Conservation (phyloP, 2,797 vertebrate species). For the Moxostoma hubbsi region DNA sequence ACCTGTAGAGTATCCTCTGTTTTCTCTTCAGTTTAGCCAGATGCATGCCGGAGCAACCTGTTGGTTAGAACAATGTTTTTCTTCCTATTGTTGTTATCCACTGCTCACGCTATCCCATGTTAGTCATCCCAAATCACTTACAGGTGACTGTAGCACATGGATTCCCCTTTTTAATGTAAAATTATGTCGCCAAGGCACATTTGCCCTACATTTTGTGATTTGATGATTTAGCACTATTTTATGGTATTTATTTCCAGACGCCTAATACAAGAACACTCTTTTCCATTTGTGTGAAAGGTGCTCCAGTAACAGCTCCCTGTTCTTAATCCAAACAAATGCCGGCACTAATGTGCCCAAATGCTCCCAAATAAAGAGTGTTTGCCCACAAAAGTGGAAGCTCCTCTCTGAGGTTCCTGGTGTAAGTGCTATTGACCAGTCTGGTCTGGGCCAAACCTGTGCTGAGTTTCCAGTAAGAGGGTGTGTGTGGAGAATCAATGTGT, state of each 20-base stretch:
- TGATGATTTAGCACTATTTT: background rate
- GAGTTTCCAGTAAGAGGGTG: conserved; percentile 64
- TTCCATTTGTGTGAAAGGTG: conserved; percentile 21
- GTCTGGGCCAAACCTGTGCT: conserved; percentile 42
- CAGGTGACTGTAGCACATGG: conserved; percentile 33
- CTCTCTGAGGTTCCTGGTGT: conserved; percentile 49
- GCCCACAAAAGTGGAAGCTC: conserved; percentile 53
- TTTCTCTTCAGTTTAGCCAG: conserved; percentile 51
- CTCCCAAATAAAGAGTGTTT: conserved; percentile 59
- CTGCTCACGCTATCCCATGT: conserved; percentile 51
- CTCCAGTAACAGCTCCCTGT: conserved; percentile 43
- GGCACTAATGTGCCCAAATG: conserved; percentile 55
- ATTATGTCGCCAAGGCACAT: background rate
- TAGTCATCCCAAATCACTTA: conserved; percentile 52
- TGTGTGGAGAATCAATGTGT: conserved; percentile 65
- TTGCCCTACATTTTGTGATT: background rate
- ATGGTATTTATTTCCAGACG: conserved; percentile 31
- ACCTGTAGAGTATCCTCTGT: conserved; percentile 48
- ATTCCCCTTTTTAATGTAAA: conserved; percentile 6
- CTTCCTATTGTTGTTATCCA: conserved; percentile 42
- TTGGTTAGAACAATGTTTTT: conserved; percentile 62
- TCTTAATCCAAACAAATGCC: conserved; percentile 57
- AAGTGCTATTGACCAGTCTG: conserved; percentile 61
- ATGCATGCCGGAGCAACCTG: conserved; percentile 54
- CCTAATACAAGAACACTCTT: conserved; percentile 39